Percentiles rank a stretch among this genome's conserved stretches.
phyloP scores from a whole-genome alignment of 2,888 invertebrate species.

The Athripsodes cinereus region DNA sequence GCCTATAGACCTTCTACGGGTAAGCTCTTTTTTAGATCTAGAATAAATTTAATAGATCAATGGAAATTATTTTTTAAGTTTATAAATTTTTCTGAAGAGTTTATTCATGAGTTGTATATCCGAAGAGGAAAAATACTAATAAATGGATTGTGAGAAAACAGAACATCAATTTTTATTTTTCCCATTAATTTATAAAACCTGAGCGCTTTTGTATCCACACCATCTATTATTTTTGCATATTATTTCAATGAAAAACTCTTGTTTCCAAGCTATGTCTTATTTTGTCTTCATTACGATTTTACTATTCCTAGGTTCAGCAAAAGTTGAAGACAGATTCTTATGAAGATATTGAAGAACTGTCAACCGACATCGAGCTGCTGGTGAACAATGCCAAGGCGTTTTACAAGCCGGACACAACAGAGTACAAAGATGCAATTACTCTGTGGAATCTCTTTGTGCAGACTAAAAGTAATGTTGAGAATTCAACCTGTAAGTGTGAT shows the following conservation, averaged over 20 bases:
- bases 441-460: conserved; percentile 77
- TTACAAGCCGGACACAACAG: conserved; percentile 80
- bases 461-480: conserved; percentile 40
- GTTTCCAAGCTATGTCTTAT: background rate
- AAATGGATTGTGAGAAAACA: too few relatives aligned
- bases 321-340: conserved; percentile 97
- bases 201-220: too few relatives aligned
- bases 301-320: conserved; percentile 70
- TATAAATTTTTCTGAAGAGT: too few relatives aligned
- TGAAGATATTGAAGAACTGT: conserved; percentile 86
- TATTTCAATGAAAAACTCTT: too few relatives aligned
- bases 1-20: conserved; percentile 89
- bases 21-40: too few relatives aligned
- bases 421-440: conserved; percentile 85
- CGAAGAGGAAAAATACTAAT: too few relatives aligned
- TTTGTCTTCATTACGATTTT: background rate
- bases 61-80: too few relatives aligned
- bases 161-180: too few relatives aligned
- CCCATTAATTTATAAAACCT: too few relatives aligned
- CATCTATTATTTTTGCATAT: too few relatives aligned
- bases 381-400: conserved; percentile 93
- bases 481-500: conserved; percentile 32
- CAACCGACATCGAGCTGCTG: conserved; percentile 84
- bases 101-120: too few relatives aligned
- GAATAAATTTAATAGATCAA: too few relatives aligned